phyloP scores from a whole-genome alignment of 2,888 invertebrate genomes.

The Drosophila lacicola region DNA sequence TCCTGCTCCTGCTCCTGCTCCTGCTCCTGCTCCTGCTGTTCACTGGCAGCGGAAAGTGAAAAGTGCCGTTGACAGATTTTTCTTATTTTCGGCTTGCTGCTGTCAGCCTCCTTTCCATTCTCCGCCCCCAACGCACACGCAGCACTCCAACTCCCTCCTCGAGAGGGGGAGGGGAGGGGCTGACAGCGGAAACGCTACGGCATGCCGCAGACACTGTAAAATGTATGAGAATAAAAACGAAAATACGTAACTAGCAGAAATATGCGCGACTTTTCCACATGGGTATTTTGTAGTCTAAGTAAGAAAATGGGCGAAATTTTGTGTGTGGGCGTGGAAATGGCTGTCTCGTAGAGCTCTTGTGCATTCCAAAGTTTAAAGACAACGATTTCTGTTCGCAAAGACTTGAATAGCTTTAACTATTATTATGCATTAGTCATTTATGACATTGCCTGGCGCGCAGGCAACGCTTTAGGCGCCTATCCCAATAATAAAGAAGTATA shows the following conservation, averaged over 20 bases:
- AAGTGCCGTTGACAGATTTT: slow-evolving; percentile 75
- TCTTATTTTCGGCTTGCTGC: slow-evolving; percentile 65
- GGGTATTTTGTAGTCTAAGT: slow-evolving; percentile 41
- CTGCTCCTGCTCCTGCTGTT: not conserved
- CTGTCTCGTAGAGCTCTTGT: slow-evolving; percentile 1
- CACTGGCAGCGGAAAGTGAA: slow-evolving; percentile 52
- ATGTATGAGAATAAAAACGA: slow-evolving; percentile 31
- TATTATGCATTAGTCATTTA: slow-evolving; percentile 7
- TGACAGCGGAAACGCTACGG: slow-evolving; percentile 15
- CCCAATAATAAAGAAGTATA: slow-evolving; percentile 39
- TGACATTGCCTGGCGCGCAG: not conserved
- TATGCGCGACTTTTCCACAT: slow-evolving; percentile 41
- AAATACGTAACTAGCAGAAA: slow-evolving; percentile 47
- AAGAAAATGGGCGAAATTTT: slow-evolving; percentile 17
- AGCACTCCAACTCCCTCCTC: not conserved
- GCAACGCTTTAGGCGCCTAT: slow-evolving; percentile 21
- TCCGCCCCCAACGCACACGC: not conserved
- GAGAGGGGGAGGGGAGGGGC: not conserved
- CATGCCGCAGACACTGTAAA: slow-evolving; percentile 45
- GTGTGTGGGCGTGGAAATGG: slow-evolving; percentile 16
- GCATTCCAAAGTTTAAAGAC: slow-evolving; percentile 4
- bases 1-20: not conserved
- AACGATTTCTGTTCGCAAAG: not conserved
- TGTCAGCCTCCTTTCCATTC: slow-evolving; percentile 28
- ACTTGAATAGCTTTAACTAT: slow-evolving; percentile 6